Base-by-base conservation (phyloP, 1,140 invertebrate genomes). In the Diplogasteroides magnus region DNA sequence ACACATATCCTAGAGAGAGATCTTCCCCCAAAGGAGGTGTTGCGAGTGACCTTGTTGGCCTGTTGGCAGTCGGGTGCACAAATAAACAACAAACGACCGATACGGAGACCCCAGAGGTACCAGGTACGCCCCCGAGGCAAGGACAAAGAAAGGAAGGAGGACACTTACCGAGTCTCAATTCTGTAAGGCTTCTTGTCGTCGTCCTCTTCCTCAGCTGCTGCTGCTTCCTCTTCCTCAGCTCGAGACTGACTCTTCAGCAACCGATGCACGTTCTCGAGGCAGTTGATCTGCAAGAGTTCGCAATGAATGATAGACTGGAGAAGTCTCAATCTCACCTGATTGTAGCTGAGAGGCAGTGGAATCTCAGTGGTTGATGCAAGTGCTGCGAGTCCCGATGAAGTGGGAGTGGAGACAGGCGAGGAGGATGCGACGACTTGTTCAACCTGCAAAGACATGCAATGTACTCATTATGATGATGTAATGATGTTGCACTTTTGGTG, bases 191-290 rank as follows among this genome's bases (percentile, higher is more conserved):
- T n/a, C n/a, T n/a, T 61, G 25, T 72, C 72, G 55, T 69, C 60
- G 28, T 37, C 28, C 25, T 62, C 32, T 28, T 59, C 37, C 19
- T 73, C 71, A 56, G 59, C 55, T 13, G 55, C 56, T 1, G 31
- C 27, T 31, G 63, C 59, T 28, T 48, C 57, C 2, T 65, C 68
- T 28, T 48, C 57, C 2, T 65, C 68, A 3, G 60, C 48, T 27
- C 66, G 31, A 0, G 67, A 56, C 61, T 83, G 81, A 27, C 78
- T 81, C 61, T 83, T 82, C 14, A 81, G 68, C 55, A 81, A 61
- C 2, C 79, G 78, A 64, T 81, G 81, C 28, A 81, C 79, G 68
- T 81, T 81, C 64, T 81, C 79, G 23, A 81, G 64, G 61, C 79
- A 81, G 62, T 83, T 81, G 32, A 81, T 81, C 66, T 81, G 37